A percentile compares a stretch with the other conserved stretches of the same genome.
phyloP scores from a whole-genome alignment of 2,888 invertebrate species.

The Nemoura dubitans region DNA sequence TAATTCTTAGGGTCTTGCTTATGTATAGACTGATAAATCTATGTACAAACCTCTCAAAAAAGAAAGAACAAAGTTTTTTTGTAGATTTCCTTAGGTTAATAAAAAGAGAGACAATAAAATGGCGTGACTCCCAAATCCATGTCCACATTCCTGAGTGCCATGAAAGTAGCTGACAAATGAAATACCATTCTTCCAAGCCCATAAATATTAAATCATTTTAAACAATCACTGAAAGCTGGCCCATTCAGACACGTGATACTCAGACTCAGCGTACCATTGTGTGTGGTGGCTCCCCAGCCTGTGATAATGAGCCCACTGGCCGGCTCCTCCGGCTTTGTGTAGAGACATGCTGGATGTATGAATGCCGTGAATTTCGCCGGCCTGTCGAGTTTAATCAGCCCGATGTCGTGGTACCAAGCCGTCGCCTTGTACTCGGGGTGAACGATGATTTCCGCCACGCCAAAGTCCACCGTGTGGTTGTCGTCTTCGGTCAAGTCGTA shows the following conservation, averaged over 20 bases:
- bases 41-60: too few relatives aligned
- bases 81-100: too few relatives aligned
- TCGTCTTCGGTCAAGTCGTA: constrained; percentile 39
- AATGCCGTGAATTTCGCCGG: constrained; percentile 41
- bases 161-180: too few relatives aligned
- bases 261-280: constrained; percentile 30
- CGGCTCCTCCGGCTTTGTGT: constrained; percentile 41
- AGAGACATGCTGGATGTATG: constrained; percentile 48
- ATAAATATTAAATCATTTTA: too few relatives aligned
- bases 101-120: too few relatives aligned
- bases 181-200: neutral
- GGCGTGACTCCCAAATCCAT: too few relatives aligned
- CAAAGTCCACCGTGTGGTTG: constrained; percentile 38
- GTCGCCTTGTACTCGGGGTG: constrained; percentile 52
- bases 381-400: constrained; percentile 51
- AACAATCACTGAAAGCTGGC: too few relatives aligned
- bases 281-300: constrained; percentile 48
- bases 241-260: too few relatives aligned
- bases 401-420: constrained; percentile 53
- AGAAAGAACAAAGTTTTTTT: too few relatives aligned
- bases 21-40: too few relatives aligned
- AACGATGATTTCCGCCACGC: constrained; percentile 46
- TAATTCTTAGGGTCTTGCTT: too few relatives aligned
- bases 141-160: too few relatives aligned
- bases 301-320: constrained; percentile 39